These are phyloP conservation scores for Drosophila dives DNA, from an alignment of 2,888 invertebrate species.

Conservation along the genomic window DNA sequence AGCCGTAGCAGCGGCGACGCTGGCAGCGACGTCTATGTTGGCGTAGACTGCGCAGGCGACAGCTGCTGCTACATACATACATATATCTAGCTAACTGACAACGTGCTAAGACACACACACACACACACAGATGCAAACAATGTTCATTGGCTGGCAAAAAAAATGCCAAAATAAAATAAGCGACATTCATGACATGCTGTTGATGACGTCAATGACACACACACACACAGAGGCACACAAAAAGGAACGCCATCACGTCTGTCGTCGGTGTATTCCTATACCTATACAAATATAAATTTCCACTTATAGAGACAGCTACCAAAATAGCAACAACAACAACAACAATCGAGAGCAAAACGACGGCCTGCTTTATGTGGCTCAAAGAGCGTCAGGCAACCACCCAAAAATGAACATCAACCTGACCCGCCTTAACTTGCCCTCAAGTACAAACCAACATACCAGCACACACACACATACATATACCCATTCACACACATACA, in stretches of 20 bases:
- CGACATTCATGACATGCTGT: conserved; percentile 80
- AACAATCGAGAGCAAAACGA: conserved; percentile 40
- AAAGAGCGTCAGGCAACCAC: conserved; percentile 44
- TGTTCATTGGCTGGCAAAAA: conserved; percentile 55
- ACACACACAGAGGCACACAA: conserved; percentile 29
- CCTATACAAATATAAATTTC: conserved; percentile 31
- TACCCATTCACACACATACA: conserved; percentile 17
- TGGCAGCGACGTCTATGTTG: conserved; percentile 15
- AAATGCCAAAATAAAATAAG: conserved; percentile 53
- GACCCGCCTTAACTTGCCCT: conserved; percentile 75
- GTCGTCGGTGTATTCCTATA: conserved; percentile 40
- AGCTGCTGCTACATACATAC: conserved; percentile 45
- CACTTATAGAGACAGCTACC: conserved; percentile 65
- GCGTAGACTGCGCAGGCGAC: conserved; percentile 55
- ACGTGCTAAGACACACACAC: conserved; percentile 34
- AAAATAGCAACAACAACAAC: conserved; percentile 67
- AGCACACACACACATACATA: conserved; percentile 9
- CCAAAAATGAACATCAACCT: conserved; percentile 64
- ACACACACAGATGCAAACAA: conserved; percentile 17
- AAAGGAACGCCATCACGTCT: conserved; percentile 57
- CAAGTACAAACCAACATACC: conserved; percentile 48
- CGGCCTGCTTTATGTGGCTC: conserved; percentile 39
- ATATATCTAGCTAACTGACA: conserved; percentile 33
- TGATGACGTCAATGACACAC: conserved; percentile 77
- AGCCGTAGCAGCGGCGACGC: conserved; percentile 3